Evolutionary conservation across 2,113 vertebrate genomes (phyloP).

Genomic region (rat (Rattus norvegicus)): GRCr8 NC_086020.1:24012001-24012500

Average conservation of each 20-base stretch:
- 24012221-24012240: neutral
- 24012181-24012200: slow-evolving; percentile 49
- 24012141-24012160: slow-evolving; percentile 3
- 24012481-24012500: slow-evolving; percentile 39
- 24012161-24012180: slow-evolving; percentile 37
- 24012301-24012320: neutral
- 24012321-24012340: neutral
- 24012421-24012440: slow-evolving; percentile 23
- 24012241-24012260: too few relatives aligned
- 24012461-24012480: slow-evolving; percentile 18
- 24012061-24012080: neutral
- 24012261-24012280: neutral
- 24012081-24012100: neutral
- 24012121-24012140: neutral
- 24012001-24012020: neutral
- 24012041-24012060: neutral
- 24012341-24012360: neutral
- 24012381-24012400: neutral
- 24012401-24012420: slow-evolving; percentile 33
- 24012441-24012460: slow-evolving; percentile 35
- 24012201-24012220: slow-evolving; percentile 44
- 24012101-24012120: neutral
- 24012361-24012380: neutral
- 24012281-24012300: neutral
- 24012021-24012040: neutral